Conservation (phyloP, 2,888 invertebrate species). For the Acleris emargana region DNA sequence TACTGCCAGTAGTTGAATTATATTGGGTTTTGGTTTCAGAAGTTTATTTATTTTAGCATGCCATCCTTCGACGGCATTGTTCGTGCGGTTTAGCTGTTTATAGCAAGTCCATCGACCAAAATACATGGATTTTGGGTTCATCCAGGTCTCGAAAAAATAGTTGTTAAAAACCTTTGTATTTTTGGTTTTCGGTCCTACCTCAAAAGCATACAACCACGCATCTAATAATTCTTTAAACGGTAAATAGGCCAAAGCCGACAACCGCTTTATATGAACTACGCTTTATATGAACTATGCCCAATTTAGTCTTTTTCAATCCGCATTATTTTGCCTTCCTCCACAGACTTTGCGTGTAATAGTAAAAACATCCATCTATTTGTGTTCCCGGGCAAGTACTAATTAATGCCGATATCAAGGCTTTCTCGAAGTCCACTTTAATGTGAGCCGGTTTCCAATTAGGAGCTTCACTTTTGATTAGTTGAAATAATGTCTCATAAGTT, state of each 20-base stretch:
- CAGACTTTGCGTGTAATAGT: background rate
- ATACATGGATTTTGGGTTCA: slow-evolving; percentile 9
- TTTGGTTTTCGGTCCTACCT: slow-evolving; percentile 10
- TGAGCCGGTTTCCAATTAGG: too few relatives aligned
- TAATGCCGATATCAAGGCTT: background rate
- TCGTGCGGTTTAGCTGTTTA: slow-evolving; percentile 6
- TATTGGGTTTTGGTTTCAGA: slow-evolving; percentile 14
- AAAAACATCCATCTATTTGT: background rate
- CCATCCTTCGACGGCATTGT: slow-evolving; percentile 12
- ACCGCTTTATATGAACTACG: too few relatives aligned
- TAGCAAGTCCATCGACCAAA: slow-evolving; percentile 15
- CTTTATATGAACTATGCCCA: slow-evolving; percentile 6
- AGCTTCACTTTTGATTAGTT: too few relatives aligned
- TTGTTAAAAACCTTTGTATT: slow-evolving; percentile 2
- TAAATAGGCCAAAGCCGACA: slow-evolving; percentile 15
- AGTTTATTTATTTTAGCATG: slow-evolving; percentile 11
- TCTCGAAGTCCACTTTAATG: too few relatives aligned
- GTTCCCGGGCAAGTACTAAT: slow-evolving; percentile 9
- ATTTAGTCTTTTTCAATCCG: slow-evolving; percentile 10
- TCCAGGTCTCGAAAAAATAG: slow-evolving; percentile 15
- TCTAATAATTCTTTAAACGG: slow-evolving; percentile 7
- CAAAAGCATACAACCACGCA: background rate
- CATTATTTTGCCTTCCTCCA: slow-evolving; percentile 4
- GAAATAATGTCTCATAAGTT: too few relatives aligned
- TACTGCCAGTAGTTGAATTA: slow-evolving; percentile 4